A percentile compares a stretch with the other conserved stretches of the same genome.
These are phyloP conservation scores for Mya arenaria DNA, from an alignment of 1,140 invertebrate species.

Conservation along the genomic window DNA sequence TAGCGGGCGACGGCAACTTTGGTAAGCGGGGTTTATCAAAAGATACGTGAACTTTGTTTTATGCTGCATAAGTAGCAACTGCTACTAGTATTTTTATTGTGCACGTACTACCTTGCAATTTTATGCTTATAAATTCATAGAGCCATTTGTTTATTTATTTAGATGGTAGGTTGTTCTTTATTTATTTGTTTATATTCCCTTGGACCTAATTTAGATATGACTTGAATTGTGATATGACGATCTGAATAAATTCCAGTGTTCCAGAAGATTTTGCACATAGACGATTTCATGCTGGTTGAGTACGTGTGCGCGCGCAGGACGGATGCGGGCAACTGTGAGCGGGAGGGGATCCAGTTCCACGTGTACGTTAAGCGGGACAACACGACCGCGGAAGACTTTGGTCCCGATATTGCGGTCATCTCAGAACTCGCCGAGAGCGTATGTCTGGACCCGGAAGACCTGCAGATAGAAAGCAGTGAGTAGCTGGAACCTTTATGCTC, in stretches of 20 bases:
- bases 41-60: too few species aligned
- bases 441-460: conserved; percentile 17
- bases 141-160: too few species aligned
- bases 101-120: too few species aligned
- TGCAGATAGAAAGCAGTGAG: background rate
- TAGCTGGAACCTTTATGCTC: too few species aligned
- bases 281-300: conserved; percentile 5
- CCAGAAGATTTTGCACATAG: conserved; percentile 23
- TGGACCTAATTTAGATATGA: too few species aligned
- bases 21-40: conserved; percentile 1
- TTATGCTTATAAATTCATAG: too few species aligned
- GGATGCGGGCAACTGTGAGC: background rate
- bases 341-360: conserved; percentile 30
- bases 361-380: conserved; percentile 11
- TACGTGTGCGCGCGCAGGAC: background rate
- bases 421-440: background rate
- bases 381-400: background rate
- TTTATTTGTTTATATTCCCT: too few species aligned
- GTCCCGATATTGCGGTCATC: too few species aligned
- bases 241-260: conserved; percentile 39
- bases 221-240: too few species aligned
- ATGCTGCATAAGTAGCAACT: too few species aligned
- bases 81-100: too few species aligned
- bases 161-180: too few species aligned
- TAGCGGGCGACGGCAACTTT: conserved; percentile 9